phyloP scores from a whole-genome alignment of 2,797 vertebrate genomes.

The Antrozous pallidus region DNA sequence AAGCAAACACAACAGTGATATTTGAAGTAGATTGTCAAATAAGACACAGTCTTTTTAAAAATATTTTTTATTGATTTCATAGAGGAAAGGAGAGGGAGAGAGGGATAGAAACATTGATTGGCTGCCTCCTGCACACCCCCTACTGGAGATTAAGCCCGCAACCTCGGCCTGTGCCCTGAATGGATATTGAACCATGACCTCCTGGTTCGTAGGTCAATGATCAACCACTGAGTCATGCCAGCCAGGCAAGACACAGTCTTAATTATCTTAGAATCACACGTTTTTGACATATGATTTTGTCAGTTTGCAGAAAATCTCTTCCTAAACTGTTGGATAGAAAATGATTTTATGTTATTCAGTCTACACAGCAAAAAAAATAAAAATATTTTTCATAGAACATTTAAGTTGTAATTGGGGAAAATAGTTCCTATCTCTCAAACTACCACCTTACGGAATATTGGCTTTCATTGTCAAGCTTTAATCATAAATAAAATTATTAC shows the following conservation, averaged over 20 bases:
- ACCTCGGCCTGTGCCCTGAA: too few species aligned
- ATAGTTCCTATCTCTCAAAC: background rate
- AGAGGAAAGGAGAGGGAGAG: too few species aligned
- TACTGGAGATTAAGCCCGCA: too few species aligned
- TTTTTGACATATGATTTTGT: background rate
- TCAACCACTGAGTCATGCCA: too few species aligned
- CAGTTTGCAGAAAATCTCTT: background rate
- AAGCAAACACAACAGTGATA: background rate
- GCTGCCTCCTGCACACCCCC: too few species aligned
- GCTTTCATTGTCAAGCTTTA: background rate
- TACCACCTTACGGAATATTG: background rate
- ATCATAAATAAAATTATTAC: background rate
- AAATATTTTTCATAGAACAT: background rate
- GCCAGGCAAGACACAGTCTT: background rate
- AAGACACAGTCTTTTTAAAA: background rate
- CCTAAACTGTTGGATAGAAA: background rate
- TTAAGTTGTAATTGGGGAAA: background rate
- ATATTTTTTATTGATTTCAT: too few species aligned
- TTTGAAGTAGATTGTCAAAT: background rate
- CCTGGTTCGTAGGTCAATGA: too few species aligned
- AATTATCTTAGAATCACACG: background rate
- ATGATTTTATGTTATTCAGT: background rate
- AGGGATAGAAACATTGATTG: too few species aligned
- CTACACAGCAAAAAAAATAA: background rate
- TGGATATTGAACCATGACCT: too few species aligned